These are phyloP conservation scores for Gallinago undulata DNA, from an alignment of 2,113 vertebrate genomes.

Conservation along the genomic window DNA sequence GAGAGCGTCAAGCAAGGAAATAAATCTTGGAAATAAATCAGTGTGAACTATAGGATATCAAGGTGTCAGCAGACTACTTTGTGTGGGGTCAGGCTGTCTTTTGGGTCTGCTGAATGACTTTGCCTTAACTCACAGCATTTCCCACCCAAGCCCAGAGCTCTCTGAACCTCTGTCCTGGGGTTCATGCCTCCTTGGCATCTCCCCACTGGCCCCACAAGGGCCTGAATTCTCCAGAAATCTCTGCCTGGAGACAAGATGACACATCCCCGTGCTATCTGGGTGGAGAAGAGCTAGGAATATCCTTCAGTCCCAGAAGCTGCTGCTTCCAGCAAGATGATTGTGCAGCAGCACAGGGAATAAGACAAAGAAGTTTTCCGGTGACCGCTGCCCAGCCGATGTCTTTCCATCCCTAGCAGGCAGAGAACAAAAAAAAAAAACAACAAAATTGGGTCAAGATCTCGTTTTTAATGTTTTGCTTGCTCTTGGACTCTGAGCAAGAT, in stretches of 20 bases:
- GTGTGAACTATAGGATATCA: background rate
- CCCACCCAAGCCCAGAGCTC: background rate
- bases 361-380: background rate
- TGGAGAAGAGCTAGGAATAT: background rate
- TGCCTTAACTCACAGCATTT: background rate
- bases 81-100: background rate
- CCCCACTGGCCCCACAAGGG: background rate
- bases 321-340: background rate
- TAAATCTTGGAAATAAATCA: background rate
- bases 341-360: background rate
- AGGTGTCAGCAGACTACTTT: background rate
- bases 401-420: background rate
- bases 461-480: background rate
- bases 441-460: background rate
- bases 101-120: background rate
- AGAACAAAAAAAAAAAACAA: background rate
- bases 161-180: background rate
- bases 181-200: background rate
- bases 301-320: background rate
- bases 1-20: background rate
- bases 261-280: background rate
- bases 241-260: background rate
- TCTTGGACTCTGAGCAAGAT: rapidly evolving
- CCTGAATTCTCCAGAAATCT: background rate
- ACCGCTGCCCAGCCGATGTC: background rate